Percentiles rank a stretch among this genome's conserved stretches.
phyloP scores from a whole-genome alignment of 2,797 vertebrate species.

The Rhincodon typus region DNA sequence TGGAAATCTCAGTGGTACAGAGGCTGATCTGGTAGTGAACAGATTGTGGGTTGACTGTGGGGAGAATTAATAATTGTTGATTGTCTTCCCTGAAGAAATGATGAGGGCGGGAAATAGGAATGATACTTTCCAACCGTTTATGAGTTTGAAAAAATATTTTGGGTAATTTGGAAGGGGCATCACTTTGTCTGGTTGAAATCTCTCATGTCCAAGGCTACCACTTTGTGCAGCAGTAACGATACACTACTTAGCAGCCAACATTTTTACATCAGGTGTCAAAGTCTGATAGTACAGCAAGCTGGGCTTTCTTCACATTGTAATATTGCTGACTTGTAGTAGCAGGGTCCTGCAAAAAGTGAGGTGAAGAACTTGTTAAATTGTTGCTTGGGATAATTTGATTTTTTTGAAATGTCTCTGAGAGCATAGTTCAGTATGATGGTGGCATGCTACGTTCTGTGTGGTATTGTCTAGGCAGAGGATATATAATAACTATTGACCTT shows the following conservation, averaged over 20 bases:
- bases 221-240: neutral
- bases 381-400: neutral
- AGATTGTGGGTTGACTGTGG: neutral
- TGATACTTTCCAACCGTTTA: neutral
- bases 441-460: neutral
- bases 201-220: neutral
- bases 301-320: neutral
- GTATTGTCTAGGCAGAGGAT: neutral
- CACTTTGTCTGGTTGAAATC: neutral
- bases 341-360: neutral
- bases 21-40: neutral
- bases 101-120: neutral
- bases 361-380: neutral
- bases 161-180: neutral
- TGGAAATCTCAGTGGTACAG: neutral
- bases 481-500: neutral
- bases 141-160: neutral
- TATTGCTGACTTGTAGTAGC: neutral
- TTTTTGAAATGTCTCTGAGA: neutral
- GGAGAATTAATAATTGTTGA: neutral
- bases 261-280: neutral
- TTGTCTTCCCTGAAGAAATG: neutral
- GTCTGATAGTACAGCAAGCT: neutral
- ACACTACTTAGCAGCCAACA: neutral
- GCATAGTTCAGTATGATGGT: neutral